Evolutionary conservation across 2,797 vertebrate species (phyloP).

Genomic region (Tympanoctomys barrerae): DNA sequence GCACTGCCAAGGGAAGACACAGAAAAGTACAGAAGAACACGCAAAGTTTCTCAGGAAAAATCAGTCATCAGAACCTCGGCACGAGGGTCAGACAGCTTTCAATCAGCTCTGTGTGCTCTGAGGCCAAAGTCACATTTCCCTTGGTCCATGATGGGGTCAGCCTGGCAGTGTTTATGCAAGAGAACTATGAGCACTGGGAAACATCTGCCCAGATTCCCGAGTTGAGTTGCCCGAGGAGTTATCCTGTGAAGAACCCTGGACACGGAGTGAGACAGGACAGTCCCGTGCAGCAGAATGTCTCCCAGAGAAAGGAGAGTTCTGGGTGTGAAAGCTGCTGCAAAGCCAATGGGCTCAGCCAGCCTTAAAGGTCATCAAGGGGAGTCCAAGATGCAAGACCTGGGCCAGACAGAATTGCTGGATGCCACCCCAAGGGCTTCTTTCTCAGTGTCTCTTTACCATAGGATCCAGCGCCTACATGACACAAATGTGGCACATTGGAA

Average conservation of each 20-base stretch:
- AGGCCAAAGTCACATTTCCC: background rate
- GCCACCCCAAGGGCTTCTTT: background rate
- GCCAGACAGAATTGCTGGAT: background rate
- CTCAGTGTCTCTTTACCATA: background rate
- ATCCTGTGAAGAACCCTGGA: background rate
- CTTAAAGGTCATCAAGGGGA: background rate
- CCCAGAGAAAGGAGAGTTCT: background rate
- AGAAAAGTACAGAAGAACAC: background rate
- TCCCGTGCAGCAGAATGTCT: background rate
- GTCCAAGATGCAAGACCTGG: background rate
- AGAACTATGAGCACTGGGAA: background rate
- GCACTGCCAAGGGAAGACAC: background rate
- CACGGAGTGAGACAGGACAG: background rate
- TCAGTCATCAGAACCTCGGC: background rate
- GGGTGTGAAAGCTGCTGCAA: background rate
- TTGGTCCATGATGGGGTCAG: background rate
- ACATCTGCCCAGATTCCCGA: background rate
- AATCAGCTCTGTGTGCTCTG: background rate
- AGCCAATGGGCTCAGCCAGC: background rate
- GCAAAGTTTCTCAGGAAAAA: background rate
- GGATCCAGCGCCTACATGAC: background rate
- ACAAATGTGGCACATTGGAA: background rate
- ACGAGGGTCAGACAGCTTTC: background rate
- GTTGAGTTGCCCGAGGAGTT: background rate
- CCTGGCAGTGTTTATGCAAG: background rate